Evolutionary conservation across 1,140 invertebrate genomes (phyloP).

Genomic region (Bacillus rossius): DNA sequence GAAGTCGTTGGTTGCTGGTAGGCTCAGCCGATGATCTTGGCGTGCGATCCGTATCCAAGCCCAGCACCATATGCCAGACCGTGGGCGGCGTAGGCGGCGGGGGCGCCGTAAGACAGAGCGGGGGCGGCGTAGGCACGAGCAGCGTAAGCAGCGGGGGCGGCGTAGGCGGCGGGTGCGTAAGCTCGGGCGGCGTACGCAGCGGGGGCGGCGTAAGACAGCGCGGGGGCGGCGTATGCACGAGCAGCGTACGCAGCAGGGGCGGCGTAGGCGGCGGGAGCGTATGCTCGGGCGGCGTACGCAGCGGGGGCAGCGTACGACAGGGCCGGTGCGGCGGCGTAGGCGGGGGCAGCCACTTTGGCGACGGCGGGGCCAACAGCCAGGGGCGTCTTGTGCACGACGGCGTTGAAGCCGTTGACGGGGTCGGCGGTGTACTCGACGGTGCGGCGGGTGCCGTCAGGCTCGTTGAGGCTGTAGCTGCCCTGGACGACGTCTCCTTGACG

Average conservation of each 20-base stretch:
- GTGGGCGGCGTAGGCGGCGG: not conserved
- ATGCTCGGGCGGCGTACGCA: conserved; percentile 16
- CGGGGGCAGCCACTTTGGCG: conserved; percentile 26
- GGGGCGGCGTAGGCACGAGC: conserved; percentile 31
- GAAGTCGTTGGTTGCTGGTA: too few relatives aligned
- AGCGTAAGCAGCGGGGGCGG: conserved; percentile 28
- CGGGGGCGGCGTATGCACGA: conserved; percentile 12
- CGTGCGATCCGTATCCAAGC: not conserved
- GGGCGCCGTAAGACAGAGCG: not conserved
- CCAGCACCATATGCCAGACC: not conserved
- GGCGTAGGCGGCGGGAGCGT: conserved; percentile 29
- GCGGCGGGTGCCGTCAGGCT: conserved; percentile 50
- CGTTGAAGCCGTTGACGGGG: conserved; percentile 23
- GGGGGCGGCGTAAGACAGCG: conserved; percentile 20
- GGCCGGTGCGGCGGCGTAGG: not conserved
- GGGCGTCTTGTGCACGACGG: conserved; percentile 7
- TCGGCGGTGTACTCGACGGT: conserved; percentile 50
- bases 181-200: conserved; percentile 18
- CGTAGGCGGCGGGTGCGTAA: conserved; percentile 26
- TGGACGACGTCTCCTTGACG: conserved; percentile 49
- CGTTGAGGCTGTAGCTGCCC: conserved; percentile 49
- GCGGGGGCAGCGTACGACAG: conserved; percentile 9
- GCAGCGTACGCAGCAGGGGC: conserved; percentile 21
- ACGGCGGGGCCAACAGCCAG: conserved; percentile 35
- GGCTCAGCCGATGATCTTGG: too few relatives aligned